phyloP scores from a whole-genome alignment of 2,888 invertebrate species.

The Euplagia quadripunctaria region DNA sequence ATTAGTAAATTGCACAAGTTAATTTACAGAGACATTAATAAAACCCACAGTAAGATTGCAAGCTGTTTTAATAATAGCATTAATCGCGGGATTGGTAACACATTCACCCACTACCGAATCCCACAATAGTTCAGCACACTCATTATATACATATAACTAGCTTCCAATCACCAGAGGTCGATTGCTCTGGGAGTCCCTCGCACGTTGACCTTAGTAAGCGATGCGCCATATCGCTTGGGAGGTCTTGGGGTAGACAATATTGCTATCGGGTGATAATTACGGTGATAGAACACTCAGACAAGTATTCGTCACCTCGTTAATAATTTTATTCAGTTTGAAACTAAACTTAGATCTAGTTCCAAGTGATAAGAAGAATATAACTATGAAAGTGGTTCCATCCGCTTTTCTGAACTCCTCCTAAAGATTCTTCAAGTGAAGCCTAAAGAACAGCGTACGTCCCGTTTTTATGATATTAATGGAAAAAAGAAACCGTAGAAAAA shows the following conservation, averaged over 20 bases:
- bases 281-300: no score
- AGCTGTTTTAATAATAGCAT: background rate
- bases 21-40: background rate
- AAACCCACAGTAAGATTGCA: background rate
- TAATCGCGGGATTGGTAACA: background rate
- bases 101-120: slow-evolving; percentile 10
- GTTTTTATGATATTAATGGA: no score
- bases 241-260: slow-evolving; percentile 5
- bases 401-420: no score
- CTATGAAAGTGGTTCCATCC: no score
- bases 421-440: no score
- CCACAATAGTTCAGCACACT: background rate
- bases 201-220: slow-evolving; percentile 59
- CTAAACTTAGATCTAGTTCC: no score
- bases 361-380: no score
- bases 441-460: no score
- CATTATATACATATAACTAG: slow-evolving; percentile 17
- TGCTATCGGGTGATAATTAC: no score
- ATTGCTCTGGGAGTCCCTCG: slow-evolving; percentile 60
- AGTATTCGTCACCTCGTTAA: no score
- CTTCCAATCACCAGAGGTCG: slow-evolving; percentile 54
- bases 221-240: slow-evolving; percentile 33
- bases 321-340: no score
- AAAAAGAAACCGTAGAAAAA: no score
- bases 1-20: background rate